These are phyloP conservation scores for Callaeas wilsoni DNA, from an alignment of 2,113 vertebrate species.

Conservation along the genomic window DNA sequence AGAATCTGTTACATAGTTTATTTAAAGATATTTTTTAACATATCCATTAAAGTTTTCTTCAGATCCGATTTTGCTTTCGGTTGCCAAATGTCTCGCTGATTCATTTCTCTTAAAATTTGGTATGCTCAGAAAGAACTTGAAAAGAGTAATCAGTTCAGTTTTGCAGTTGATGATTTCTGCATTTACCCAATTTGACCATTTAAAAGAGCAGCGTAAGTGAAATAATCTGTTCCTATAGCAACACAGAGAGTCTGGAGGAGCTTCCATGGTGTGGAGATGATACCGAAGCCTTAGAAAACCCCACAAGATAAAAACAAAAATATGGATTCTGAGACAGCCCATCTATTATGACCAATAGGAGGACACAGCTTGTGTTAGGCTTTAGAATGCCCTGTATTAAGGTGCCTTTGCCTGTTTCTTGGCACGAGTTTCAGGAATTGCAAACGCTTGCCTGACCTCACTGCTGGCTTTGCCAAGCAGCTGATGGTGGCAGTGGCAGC, in stretches of 20 bases:
- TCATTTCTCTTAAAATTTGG: not conserved
- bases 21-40: not conserved
- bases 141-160: conserved; percentile 18
- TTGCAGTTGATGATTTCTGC: not conserved
- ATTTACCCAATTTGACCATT: not conserved
- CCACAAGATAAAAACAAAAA: not conserved
- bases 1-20: not conserved
- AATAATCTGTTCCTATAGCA: conserved; percentile 41
- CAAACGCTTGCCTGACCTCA: not conserved
- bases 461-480: not conserved
- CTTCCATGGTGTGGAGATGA: not conserved
- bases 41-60: not conserved
- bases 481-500: not conserved
- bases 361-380: accelerated
- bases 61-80: not conserved
- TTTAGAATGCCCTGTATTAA: not conserved
- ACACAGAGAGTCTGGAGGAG: not conserved
- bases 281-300: not conserved
- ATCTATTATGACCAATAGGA: accelerated
- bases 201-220: not conserved
- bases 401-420: not conserved
- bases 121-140: not conserved
- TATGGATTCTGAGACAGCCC: not conserved
- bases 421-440: not conserved
- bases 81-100: not conserved